These are phyloP conservation scores for Mesocentrotus franciscanus DNA, from an alignment of 53 echinoderm and acorn worm species.

Conservation along the genomic window DNA sequence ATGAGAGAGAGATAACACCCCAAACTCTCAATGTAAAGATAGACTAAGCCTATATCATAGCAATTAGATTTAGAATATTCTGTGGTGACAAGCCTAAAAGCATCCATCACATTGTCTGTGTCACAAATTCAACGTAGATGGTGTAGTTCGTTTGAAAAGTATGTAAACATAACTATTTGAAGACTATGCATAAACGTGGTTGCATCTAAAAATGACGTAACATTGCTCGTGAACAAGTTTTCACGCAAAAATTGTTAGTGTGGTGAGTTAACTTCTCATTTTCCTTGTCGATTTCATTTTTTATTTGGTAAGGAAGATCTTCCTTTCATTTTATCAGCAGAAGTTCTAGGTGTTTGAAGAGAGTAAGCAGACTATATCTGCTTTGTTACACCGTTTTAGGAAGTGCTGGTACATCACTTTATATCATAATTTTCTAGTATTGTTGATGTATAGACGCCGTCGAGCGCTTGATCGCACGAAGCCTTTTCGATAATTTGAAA, in stretches of 20 bases:
- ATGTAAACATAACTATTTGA: constrained; percentile 38
- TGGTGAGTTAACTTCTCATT: background rate
- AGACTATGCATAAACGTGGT: constrained; percentile 55
- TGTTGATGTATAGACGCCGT: constrained; percentile 9
- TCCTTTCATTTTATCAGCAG: background rate
- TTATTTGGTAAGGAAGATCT: background rate
- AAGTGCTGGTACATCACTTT: background rate
- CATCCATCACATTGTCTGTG: background rate
- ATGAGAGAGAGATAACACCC: background rate
- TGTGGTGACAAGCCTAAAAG: background rate
- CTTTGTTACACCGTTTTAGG: background rate
- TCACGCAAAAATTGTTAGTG: constrained; percentile 13
- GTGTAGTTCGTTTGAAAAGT: background rate
- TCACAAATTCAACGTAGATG: constrained; percentile 1
- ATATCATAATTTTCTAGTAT: background rate
- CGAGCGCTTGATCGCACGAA: background rate
- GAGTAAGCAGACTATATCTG: background rate
- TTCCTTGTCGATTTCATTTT: background rate
- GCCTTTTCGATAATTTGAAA: background rate
- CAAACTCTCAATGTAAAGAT: constrained; percentile 8
- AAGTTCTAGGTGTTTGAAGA: background rate
- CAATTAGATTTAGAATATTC: constrained; percentile 24
- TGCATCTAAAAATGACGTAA: constrained; percentile 56
- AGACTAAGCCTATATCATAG: constrained; percentile 24
- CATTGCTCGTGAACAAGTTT: constrained; percentile 26